phyloP scores from a whole-genome alignment of 2,888 invertebrate species.

The Timandra comae region DNA sequence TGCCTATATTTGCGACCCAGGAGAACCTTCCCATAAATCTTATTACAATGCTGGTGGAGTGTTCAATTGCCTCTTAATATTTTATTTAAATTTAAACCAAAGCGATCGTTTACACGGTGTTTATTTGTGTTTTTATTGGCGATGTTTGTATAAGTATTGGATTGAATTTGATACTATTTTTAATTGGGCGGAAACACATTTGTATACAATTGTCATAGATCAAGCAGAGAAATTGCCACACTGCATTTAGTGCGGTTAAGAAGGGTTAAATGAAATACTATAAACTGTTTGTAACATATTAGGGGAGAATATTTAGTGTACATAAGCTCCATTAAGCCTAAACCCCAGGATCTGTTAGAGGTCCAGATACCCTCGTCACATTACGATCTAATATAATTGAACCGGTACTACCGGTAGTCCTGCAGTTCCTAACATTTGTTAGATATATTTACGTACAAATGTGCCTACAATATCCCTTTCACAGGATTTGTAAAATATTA shows the following conservation, averaged over 20 bases:
- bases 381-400: conserved; percentile 21
- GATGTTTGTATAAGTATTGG: neutral
- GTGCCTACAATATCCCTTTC: conserved; percentile 12
- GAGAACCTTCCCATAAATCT: conserved; percentile 23
- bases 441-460: too few relatives aligned
- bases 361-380: conserved; percentile 24
- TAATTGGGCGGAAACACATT: too few relatives aligned
- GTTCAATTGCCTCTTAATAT: conserved; percentile 17
- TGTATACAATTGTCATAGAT: too few relatives aligned
- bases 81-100: conserved; percentile 15
- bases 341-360: conserved; percentile 20
- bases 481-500: conserved; percentile 22
- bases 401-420: conserved; percentile 13
- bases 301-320: conserved; percentile 11
- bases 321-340: conserved; percentile 15
- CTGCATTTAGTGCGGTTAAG: neutral
- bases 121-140: neutral
- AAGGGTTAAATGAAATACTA: neutral
- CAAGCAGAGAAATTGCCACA: too few relatives aligned
- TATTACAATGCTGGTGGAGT: conserved; percentile 18
- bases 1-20: conserved; percentile 18
- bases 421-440: conserved; percentile 7
- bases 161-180: too few relatives aligned
- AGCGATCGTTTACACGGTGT: conserved; percentile 6
- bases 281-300: conserved; percentile 6